Base-by-base conservation (phyloP, 2,113 vertebrate genomes). In the Brachionichthys hirsutus region DNA sequence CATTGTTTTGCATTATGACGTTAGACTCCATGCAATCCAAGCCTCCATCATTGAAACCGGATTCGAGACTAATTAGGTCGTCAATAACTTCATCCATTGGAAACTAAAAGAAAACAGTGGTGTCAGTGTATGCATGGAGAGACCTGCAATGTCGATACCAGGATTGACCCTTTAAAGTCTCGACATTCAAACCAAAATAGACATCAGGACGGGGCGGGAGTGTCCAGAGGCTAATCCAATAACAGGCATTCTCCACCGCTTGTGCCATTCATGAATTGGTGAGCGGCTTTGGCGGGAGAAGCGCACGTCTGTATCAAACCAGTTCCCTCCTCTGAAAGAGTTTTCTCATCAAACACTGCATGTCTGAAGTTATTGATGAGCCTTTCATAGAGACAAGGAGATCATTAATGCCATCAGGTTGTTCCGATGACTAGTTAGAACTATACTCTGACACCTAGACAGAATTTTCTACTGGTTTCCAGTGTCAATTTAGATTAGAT, bases 1-100 rank as follows among this genome's bases (percentile, higher is more conserved):
- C 94, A 80, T 92, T 94, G 91, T 91, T 95, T 92, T 95, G 92
- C 90, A 94, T 94, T 76, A 95, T 86, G 69, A 94, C 79, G 84
- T 92, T 87, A 52, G 91, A 72, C 85, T 96, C 94, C 87, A 94
- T 91, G 77, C 92, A 94, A 81, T 92, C 91, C 92, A 94, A 90
- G 75, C 89, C 91, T 83, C 95, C 91, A 74, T 96, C 94, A 88
- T 95, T 94, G 89, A 98, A 95, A 67, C 89, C 93, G 54, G 93
- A 93, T 88, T 97, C 94, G 87, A 95, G 91, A 88, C 90, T 90
- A 75, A 97, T 95, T 70, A 97, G 92, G 87, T 96, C 93, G 90
- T 96, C 94, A 86, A 95, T 94, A 85, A 95, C 91, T 70, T 95
- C 94, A 87, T 97, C 94, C 94, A 97, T 94, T 87, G 95, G 93